Evolutionary conservation across 1,140 invertebrate genomes (phyloP).

Genomic region (Acromyrmex charruanus): DNA sequence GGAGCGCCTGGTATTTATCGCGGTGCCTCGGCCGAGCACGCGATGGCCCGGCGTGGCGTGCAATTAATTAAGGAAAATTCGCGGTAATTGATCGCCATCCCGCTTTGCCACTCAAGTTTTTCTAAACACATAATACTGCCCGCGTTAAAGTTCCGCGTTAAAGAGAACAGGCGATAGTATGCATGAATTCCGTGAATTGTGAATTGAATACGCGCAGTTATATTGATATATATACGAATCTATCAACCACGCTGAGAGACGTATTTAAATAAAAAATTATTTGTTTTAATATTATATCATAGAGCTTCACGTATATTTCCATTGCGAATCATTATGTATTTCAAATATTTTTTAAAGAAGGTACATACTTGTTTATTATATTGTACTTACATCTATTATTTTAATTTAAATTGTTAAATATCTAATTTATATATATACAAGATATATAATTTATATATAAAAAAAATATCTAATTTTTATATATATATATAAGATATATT

Average conservation of each 20-base stretch:
- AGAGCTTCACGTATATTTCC: not conserved
- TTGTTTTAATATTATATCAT: not conserved
- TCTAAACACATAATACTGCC: conserved; percentile 29
- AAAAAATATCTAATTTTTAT: no score
- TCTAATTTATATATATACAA: no score
- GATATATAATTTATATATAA: no score
- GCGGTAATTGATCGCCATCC: conserved; percentile 69
- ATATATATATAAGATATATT: no score
- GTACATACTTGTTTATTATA: not conserved
- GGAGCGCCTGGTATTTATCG: conserved; percentile 69
- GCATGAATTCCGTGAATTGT: not conserved
- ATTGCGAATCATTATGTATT: not conserved
- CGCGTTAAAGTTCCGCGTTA: conserved; percentile 6
- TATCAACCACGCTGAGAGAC: not conserved
- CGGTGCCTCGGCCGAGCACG: conserved; percentile 39
- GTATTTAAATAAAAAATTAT: conserved; percentile 6
- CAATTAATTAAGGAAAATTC: conserved; percentile 76
- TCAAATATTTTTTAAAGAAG: not conserved
- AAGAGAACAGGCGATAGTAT: not conserved
- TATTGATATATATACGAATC: not conserved
- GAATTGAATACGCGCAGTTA: conserved; percentile 36
- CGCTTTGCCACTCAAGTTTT: conserved; percentile 41
- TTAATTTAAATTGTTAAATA: not conserved
- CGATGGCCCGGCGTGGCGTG: conserved; percentile 46
- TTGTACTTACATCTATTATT: not conserved